These are phyloP conservation scores for Aegotheles bennettii DNA, from an alignment of 2,113 vertebrate species.

Conservation along the genomic window DNA sequence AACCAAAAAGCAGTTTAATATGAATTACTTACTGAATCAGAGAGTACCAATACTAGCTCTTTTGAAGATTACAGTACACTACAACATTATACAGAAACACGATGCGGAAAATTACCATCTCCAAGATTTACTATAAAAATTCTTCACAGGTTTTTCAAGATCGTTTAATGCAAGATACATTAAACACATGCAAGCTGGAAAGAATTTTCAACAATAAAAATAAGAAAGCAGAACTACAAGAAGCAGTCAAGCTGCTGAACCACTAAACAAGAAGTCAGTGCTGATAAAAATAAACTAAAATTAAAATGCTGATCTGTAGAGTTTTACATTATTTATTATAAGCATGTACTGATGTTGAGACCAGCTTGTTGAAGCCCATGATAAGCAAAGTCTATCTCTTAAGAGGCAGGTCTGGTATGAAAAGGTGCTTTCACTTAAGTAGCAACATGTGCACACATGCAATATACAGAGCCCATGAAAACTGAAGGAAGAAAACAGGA, in stretches of 20 bases:
- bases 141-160: background rate
- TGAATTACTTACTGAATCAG: background rate
- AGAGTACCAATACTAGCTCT: background rate
- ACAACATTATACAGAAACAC: background rate
- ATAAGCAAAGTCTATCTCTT: background rate
- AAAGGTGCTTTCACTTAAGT: background rate
- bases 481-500: background rate
- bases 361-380: constrained; percentile 12
- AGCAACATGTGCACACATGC: constrained; percentile 29
- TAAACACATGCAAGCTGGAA: background rate
- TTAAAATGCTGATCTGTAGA: background rate
- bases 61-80: background rate
- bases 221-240: background rate
- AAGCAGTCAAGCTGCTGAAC: background rate
- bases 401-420: constrained; percentile 64
- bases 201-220: background rate
- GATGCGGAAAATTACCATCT: background rate
- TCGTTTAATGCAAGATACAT: background rate
- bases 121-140: background rate
- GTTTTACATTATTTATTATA: background rate
- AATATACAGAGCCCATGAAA: constrained; percentile 13
- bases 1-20: background rate
- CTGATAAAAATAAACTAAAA: background rate
- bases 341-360: constrained; percentile 64
- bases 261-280: background rate